Evolutionary conservation across 2,113 vertebrate species (phyloP).

Genomic region (Ancistrus triradiatus): DNA sequence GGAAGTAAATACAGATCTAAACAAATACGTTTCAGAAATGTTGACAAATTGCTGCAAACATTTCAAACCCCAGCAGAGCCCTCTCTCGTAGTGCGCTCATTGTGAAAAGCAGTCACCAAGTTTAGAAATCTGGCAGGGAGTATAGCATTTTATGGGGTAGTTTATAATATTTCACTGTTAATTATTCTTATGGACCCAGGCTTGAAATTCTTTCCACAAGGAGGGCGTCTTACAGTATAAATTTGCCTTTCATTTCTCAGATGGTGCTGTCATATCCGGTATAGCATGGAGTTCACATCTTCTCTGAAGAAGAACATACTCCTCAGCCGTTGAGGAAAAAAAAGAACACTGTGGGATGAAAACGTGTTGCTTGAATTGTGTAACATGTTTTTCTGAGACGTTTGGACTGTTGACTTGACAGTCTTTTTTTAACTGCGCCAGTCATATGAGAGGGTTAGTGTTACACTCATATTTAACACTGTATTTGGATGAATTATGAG

Average conservation of each 20-base stretch:
- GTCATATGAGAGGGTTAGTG: too few species aligned
- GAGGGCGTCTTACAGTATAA: conserved; percentile 46
- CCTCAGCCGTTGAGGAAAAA: conserved; percentile 6
- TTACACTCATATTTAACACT: too few species aligned
- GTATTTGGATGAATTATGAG: too few species aligned
- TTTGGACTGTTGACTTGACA: too few species aligned
- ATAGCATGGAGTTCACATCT: conserved; percentile 42
- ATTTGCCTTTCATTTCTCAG: conserved; percentile 55
- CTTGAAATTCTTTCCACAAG: conserved; percentile 55
- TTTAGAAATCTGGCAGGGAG: conserved; percentile 46
- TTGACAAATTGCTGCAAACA: too few species aligned
- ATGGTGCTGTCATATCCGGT: conserved; percentile 40
- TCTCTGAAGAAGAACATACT: conserved; percentile 43
- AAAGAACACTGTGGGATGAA: background rate
- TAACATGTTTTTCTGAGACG: too few species aligned
- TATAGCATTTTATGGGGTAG: conserved; percentile 49
- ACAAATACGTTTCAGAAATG: too few species aligned
- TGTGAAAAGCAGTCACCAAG: conserved; percentile 35
- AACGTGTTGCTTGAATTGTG: background rate
- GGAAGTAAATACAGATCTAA: too few species aligned
- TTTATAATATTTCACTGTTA: conserved; percentile 66
- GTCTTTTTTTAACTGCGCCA: too few species aligned
- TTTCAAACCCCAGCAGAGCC: conserved; percentile 14
- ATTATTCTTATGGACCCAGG: conserved; percentile 52
- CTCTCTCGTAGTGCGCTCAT: conserved; percentile 14